A percentile compares a stretch with the other conserved stretches of the same genome.
phyloP scores from a whole-genome alignment of 2,113 vertebrate species.

The Cepphus grylle region DNA sequence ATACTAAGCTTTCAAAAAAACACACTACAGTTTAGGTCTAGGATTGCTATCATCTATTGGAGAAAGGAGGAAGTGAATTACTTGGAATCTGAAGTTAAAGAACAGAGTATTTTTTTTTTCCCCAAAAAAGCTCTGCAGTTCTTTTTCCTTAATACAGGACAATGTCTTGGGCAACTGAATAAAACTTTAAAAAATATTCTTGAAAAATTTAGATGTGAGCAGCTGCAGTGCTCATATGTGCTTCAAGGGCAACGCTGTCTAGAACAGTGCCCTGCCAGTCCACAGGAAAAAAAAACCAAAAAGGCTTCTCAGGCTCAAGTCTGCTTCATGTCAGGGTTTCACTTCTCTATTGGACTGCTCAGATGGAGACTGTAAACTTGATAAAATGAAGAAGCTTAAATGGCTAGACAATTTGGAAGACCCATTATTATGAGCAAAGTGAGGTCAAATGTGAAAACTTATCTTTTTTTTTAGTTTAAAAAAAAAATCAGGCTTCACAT shows the following conservation, averaged over 20 bases:
- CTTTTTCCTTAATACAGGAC: neutral
- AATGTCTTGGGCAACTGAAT: neutral
- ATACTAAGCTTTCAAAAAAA: neutral
- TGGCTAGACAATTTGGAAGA: neutral
- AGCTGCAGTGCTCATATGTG: neutral
- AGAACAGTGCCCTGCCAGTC: neutral
- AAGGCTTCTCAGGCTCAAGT: neutral
- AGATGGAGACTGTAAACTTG: neutral
- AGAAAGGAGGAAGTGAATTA: neutral
- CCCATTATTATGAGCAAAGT: neutral
- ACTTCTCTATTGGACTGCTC: neutral
- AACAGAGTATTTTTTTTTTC: neutral
- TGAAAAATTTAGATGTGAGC: neutral
- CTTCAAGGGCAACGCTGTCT: neutral
- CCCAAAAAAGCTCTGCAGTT: neutral
- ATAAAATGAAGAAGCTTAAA: neutral
- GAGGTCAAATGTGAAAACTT: neutral
- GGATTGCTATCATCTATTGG: neutral
- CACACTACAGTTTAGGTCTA: neutral
- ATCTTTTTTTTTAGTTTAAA: neutral
- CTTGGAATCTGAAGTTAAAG: neutral
- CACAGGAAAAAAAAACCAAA: neutral
- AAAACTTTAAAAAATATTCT: neutral
- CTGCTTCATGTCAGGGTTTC: neutral
- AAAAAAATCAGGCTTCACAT: neutral